A percentile compares a stretch with the other conserved stretches of the same genome.
Conservation (phyloP, 2,797 vertebrate species). For the Sebastes itinus region DNA sequence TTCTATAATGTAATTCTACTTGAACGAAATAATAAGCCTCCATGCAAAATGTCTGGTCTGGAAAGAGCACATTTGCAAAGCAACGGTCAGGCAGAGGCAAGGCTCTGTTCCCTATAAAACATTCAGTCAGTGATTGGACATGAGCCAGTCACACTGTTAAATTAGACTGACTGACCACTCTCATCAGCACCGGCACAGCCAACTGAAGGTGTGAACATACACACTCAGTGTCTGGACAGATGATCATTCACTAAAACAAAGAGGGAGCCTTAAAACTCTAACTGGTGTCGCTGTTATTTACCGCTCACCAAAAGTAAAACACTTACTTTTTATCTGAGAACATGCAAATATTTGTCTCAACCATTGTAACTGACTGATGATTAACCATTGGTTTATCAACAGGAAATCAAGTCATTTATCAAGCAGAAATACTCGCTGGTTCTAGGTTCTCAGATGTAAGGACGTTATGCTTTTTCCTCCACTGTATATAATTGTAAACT, state of each 20-base stretch:
- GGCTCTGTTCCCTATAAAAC: constrained; percentile 13
- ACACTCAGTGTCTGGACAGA: neutral
- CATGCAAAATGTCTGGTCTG: neutral
- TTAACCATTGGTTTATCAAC: neutral
- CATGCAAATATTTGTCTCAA: neutral
- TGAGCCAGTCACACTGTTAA: constrained; percentile 6
- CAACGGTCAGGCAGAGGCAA: neutral
- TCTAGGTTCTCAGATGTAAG: neutral
- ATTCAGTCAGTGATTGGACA: neutral
- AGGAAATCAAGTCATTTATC: neutral
- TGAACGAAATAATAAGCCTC: neutral
- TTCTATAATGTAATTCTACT: neutral
- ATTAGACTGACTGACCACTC: neutral
- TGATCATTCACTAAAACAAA: constrained; percentile 16
- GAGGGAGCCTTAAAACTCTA: neutral
- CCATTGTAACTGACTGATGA: neutral
- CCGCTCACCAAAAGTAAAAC: neutral
- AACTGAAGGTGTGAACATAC: constrained; percentile 7
- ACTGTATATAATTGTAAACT: neutral
- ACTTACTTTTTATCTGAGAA: neutral
- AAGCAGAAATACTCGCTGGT: neutral
- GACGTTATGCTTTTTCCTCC: neutral
- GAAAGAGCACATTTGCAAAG: too few species aligned
- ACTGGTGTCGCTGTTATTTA: neutral
- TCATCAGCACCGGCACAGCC: neutral